phyloP scores from a whole-genome alignment of 2,888 invertebrate genomes.

The Alentia gelatinosa region DNA sequence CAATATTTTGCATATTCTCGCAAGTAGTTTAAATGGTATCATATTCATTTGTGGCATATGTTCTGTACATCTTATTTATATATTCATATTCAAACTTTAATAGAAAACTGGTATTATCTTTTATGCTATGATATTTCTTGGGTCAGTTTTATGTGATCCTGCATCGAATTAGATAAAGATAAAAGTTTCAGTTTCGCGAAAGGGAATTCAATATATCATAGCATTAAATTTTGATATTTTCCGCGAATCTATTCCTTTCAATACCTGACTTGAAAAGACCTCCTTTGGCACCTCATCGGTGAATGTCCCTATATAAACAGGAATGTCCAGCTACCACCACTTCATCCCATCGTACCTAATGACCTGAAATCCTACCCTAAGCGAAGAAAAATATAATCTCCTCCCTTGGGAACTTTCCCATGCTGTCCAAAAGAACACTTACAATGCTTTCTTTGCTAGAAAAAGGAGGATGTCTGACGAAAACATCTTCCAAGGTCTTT shows the following conservation, averaged over 20 bases:
- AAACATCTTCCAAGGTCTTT: conserved; percentile 11
- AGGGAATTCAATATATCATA: too few relatives aligned
- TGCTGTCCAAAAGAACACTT: not conserved
- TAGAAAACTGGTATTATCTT: too few relatives aligned
- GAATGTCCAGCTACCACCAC: not conserved
- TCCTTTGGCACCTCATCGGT: not conserved
- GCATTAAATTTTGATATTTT: too few relatives aligned
- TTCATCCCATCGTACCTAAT: not conserved
- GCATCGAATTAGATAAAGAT: too few relatives aligned
- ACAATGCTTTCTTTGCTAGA: not conserved
- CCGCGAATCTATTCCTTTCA: too few relatives aligned
- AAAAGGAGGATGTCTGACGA: conserved; percentile 16
- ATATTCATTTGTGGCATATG: too few relatives aligned
- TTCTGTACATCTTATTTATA: not conserved
- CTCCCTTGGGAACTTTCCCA: conserved; percentile 13
- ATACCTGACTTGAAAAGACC: not conserved
- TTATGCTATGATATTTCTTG: too few relatives aligned
- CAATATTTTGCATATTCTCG: not conserved
- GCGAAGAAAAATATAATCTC: conserved; percentile 26
- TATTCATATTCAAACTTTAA: too few relatives aligned
- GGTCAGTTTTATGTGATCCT: too few relatives aligned
- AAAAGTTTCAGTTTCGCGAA: too few relatives aligned
- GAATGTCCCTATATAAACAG: not conserved
- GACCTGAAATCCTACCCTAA: conserved; percentile 24
- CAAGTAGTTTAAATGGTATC: too few relatives aligned